Percentiles rank a stretch among this genome's conserved stretches.
Conservation (phyloP, 2,797 vertebrate species). For the Eulemur coronatus region DNA sequence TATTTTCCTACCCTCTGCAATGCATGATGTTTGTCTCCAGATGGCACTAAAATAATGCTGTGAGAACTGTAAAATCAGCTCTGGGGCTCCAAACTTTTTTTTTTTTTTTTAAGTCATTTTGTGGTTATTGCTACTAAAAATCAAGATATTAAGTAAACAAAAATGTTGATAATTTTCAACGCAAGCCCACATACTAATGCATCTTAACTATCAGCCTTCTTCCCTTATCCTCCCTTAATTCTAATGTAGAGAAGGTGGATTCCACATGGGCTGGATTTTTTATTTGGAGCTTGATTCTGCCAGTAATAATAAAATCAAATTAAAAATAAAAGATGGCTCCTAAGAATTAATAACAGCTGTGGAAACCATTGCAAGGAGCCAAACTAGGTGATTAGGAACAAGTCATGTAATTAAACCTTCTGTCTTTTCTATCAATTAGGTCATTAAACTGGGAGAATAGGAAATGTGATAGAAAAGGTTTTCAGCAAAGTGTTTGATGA, state of each 20-base stretch:
- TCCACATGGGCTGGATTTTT: background rate
- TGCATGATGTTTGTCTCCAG: background rate
- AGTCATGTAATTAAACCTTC: background rate
- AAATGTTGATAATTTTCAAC: background rate
- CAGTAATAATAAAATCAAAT: background rate
- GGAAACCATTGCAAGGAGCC: background rate
- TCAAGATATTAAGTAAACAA: background rate
- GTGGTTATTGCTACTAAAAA: background rate
- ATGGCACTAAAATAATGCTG: background rate
- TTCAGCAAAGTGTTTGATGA: background rate
- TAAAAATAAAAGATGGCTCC: background rate
- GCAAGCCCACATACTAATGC: background rate
- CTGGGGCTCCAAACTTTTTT: background rate
- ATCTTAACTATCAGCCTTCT: background rate
- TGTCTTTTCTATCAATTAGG: background rate
- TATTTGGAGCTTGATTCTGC: background rate
- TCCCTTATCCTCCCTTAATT: background rate
- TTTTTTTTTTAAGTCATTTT: background rate
- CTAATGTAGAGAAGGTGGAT: background rate
- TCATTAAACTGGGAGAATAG: background rate
- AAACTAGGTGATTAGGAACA: background rate
- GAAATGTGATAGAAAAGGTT: background rate
- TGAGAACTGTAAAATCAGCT: background rate
- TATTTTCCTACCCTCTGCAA: background rate
- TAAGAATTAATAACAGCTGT: background rate